Evolutionary conservation across 2,888 invertebrate genomes (phyloP), one percentile per base, ranked within the genome.

Genomic region (Scotopteryx bipunctaria): DNA sequence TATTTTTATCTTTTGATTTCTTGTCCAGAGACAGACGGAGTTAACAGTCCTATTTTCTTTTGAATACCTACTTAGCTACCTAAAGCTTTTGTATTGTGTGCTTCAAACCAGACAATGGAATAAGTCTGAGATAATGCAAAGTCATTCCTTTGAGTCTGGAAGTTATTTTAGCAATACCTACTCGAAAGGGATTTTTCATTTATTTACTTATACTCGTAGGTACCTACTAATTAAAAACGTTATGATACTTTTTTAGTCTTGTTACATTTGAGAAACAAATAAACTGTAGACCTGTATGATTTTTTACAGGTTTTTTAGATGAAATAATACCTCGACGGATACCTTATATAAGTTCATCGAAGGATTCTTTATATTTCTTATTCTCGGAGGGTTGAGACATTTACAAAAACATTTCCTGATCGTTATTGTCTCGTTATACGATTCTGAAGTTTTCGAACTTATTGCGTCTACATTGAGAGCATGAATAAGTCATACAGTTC

Each of bases 401-500:
- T 27, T 23, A 46, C 17, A 49, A 53, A 59, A 61, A 56, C 55
- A 56, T 57, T 55, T 35, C 19, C 45, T 64, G 66, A 70, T 84
- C 79, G 81, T 83, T 82, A 83, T 79, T 75, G 78, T 80, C 78
- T 81, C 81, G 69, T 83, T 82, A 85, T 81, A 80, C 83, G 67
- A 67, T 63, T 72, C 74, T 71, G 73, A 77, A 81, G 78, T 75
- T 74, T 76, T 74, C 67, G 70, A 76, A 82, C 82, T 84, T 81
- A 83, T 80, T 78, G 79, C 76, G 76, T 83, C 83, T 79, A 74
- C 81, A 76, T 81, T 76, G 66, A 75, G 73, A 73, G 66, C 67
- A 88, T 88, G 88, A 88, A 88, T 88, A 88, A 87, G 78, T 85
- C 87, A 88, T 88, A 76, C 66, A 71, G 72, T 81, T 87, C 87